Conservation (phyloP, 2,113 vertebrate genomes). For the Lepus europaeus region DNA sequence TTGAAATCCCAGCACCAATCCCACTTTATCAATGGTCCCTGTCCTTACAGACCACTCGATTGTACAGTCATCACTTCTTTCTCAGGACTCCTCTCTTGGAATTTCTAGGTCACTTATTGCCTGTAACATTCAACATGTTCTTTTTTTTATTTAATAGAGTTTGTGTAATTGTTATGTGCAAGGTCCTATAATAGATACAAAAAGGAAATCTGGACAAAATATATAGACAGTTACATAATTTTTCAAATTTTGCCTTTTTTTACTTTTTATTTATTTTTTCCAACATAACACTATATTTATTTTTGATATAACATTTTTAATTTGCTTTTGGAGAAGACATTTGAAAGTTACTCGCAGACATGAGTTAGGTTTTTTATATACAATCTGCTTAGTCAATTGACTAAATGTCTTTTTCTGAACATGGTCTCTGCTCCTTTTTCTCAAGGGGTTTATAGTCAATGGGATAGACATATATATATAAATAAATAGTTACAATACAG, state of each 20-base stretch:
- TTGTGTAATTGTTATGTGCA: constrained; percentile 3
- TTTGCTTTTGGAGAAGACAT: not conserved
- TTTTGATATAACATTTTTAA: too few relatives aligned
- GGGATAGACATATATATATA: not conserved
- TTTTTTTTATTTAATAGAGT: not conserved
- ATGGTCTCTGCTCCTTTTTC: not conserved
- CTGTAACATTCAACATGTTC: not conserved
- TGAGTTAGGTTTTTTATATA: not conserved
- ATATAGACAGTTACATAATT: not conserved
- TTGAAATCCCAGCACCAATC: not conserved
- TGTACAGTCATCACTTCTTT: constrained; percentile 35
- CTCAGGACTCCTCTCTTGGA: constrained; percentile 21
- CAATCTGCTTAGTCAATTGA: not conserved
- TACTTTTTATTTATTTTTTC: too few relatives aligned
- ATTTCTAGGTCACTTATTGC: not conserved
- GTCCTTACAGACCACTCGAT: not conserved
- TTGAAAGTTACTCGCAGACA: constrained; percentile 46
- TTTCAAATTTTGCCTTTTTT: too few relatives aligned
- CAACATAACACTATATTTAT: too few relatives aligned
- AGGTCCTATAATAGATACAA: not conserved
- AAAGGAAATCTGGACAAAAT: constrained; percentile 46
- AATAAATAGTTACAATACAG: not conserved
- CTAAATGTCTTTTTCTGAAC: constrained; percentile 49
- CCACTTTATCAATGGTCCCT: constrained; percentile 29
- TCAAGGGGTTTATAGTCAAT: constrained; percentile 23